phyloP scores from a whole-genome alignment of 1,140 invertebrate species.

The Diabrotica virgifera region DNA sequence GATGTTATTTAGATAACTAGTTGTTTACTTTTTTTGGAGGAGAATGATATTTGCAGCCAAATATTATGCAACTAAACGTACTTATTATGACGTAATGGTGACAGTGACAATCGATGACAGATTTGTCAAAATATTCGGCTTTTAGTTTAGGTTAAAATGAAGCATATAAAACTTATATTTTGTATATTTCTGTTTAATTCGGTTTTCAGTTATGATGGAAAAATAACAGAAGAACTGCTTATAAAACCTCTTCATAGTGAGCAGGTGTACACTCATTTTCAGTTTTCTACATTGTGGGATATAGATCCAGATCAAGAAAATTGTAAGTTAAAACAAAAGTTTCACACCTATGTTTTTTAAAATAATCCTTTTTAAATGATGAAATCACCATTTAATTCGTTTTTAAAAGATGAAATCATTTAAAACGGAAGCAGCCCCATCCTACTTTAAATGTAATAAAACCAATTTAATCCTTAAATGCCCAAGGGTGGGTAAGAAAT shows the following conservation, averaged over 20 bases:
- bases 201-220: slow-evolving; percentile 50
- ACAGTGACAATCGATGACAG: too few species aligned
- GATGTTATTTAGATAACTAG: too few species aligned
- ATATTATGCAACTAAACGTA: neutral
- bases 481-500: too few species aligned
- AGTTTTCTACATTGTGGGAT: slow-evolving; percentile 79
- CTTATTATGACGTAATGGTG: neutral
- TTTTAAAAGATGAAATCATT: too few species aligned
- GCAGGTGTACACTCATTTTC: slow-evolving; percentile 80
- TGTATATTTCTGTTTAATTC: slow-evolving; percentile 7
- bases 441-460: too few species aligned
- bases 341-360: neutral
- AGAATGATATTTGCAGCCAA: neutral
- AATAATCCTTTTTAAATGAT: slow-evolving; percentile 50
- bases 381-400: too few species aligned
- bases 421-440: too few species aligned
- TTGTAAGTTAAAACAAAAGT: slow-evolving; percentile 53
- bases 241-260: slow-evolving; percentile 74
- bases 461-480: too few species aligned
- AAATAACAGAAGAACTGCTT: slow-evolving; percentile 76
- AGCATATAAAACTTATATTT: neutral
- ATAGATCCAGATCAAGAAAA: slow-evolving; percentile 50
- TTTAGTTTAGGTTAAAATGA: neutral
- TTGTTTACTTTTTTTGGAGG: neutral
- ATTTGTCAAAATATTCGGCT: neutral